Evolutionary conservation across 2,113 vertebrate species (phyloP).

Genomic region (Calonectris borealis): DNA sequence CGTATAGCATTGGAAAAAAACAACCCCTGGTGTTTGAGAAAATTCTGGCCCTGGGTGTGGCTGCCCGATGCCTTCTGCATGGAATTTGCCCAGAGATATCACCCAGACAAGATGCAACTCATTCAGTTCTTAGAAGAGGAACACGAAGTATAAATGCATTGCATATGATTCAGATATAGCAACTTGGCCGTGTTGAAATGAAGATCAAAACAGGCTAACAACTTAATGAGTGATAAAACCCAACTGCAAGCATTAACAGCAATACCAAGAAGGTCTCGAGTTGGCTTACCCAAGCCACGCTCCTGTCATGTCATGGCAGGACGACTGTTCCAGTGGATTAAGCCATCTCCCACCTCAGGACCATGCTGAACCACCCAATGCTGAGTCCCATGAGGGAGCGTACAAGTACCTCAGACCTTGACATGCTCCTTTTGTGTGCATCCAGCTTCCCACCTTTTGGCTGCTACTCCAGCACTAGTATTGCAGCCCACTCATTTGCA

Average conservation of each 20-base stretch:
- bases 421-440: neutral
- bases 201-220: neutral
- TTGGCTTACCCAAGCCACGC: neutral
- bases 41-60: conserved; percentile 5
- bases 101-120: conserved; percentile 15
- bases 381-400: neutral
- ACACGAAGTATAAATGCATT: neutral
- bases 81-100: conserved; percentile 25
- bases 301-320: neutral
- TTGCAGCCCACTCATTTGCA: neutral
- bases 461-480: neutral
- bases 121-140: neutral
- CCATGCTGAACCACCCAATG: neutral
- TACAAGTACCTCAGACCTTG: neutral
- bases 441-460: neutral
- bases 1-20: neutral
- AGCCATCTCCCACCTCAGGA: neutral
- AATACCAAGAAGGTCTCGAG: neutral
- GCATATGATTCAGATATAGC: neutral
- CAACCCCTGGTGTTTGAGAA: neutral
- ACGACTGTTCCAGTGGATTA: neutral
- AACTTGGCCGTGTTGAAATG: neutral
- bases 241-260: neutral
- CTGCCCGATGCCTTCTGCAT: neutral
- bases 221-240: neutral